These are phyloP conservation scores for Euphonia xanthogaster DNA, from an alignment of 2,797 vertebrate species.

Conservation along the genomic window DNA sequence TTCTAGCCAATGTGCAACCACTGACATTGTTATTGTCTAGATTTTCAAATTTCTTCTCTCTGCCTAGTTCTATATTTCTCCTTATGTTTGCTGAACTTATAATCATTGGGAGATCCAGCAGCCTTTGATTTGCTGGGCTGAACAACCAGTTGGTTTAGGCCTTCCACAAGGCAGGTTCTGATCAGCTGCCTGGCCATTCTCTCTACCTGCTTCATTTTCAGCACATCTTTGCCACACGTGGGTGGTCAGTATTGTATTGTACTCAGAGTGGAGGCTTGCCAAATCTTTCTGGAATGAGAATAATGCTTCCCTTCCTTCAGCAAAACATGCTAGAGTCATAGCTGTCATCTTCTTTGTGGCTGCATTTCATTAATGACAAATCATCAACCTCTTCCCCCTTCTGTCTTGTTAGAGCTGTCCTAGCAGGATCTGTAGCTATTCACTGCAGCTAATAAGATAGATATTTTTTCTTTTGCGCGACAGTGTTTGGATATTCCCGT, in stretches of 20 bases:
- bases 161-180: background rate
- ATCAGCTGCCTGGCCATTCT: background rate
- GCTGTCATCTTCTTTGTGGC: constrained; percentile 31
- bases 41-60: background rate
- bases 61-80: background rate
- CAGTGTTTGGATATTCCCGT: background rate
- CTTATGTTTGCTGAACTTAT: background rate
- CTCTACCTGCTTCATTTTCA: constrained; percentile 19
- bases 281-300: background rate
- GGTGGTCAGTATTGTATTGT: background rate
- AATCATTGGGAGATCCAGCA: background rate
- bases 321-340: background rate
- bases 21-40: background rate
- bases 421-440: background rate
- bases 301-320: constrained; percentile 4
- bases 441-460: background rate
- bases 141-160: background rate
- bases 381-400: background rate
- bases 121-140: background rate
- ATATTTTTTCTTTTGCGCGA: background rate
- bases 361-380: background rate
- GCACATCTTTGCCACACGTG: background rate
- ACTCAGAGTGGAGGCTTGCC: background rate
- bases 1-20: background rate
- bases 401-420: background rate